These are phyloP conservation scores for Oriolus oriolus DNA, from an alignment of 2,113 vertebrate species.

Conservation along the genomic window DNA sequence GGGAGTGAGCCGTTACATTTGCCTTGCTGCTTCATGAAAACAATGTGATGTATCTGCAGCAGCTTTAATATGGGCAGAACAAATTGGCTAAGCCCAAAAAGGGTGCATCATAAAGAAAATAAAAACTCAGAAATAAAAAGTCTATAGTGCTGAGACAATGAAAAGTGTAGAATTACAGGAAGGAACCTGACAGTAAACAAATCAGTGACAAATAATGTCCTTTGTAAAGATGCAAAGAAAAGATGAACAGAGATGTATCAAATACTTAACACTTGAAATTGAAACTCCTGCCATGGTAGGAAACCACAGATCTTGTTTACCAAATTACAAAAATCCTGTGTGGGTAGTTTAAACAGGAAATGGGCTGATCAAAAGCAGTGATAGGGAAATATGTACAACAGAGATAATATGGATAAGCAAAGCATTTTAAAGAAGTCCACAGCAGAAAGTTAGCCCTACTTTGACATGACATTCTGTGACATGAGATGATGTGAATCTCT, in stretches of 20 bases:
- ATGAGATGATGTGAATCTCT: neutral
- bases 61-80: neutral
- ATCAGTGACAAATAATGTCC: neutral
- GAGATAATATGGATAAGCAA: neutral
- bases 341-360: slow-evolving; percentile 48
- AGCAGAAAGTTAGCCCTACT: neutral
- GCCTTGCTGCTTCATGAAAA: neutral
- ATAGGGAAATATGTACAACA: neutral
- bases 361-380: slow-evolving; percentile 31
- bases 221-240: neutral
- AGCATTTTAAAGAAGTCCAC: neutral
- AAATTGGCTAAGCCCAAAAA: neutral
- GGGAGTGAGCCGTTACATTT: neutral
- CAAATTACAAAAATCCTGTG: neutral
- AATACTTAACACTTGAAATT: neutral
- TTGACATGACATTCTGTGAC: neutral
- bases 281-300: neutral
- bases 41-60: neutral
- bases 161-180: neutral
- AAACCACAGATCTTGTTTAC: slow-evolving; percentile 52
- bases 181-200: neutral
- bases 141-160: neutral
- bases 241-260: neutral
- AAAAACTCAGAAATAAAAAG: neutral
- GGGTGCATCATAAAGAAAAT: neutral